phyloP scores from a whole-genome alignment of 2,797 vertebrate species.

The Alauda arvensis region DNA sequence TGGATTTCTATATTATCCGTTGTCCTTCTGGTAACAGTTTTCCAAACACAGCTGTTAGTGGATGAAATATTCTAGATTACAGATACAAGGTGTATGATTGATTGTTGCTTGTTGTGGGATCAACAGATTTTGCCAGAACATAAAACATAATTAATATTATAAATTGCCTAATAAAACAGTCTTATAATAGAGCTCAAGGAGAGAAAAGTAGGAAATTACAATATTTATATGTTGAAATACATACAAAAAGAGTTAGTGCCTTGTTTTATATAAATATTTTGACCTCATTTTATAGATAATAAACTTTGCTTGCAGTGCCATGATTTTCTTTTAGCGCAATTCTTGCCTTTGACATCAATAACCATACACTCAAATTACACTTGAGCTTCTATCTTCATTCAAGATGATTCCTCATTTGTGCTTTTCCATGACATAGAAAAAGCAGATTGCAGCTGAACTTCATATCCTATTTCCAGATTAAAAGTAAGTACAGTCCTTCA shows the following conservation, averaged over 20 bases:
- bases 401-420: neutral
- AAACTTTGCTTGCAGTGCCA: neutral
- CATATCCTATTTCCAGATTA: neutral
- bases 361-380: neutral
- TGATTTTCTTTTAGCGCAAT: neutral
- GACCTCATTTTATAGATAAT: neutral
- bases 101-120: neutral
- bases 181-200: neutral
- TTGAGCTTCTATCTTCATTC: neutral
- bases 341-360: neutral
- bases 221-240: neutral
- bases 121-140: neutral
- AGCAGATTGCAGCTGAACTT: neutral
- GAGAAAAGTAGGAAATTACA: neutral
- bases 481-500: neutral
- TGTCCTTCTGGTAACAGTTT: neutral
- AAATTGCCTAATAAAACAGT: neutral
- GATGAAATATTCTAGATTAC: neutral
- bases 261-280: neutral
- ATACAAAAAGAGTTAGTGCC: neutral
- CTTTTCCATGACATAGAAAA: neutral
- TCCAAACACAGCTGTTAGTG: neutral
- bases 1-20: neutral
- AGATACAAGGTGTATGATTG: neutral
- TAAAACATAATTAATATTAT: neutral